Evolutionary conservation across 2,797 vertebrate genomes (phyloP), one percentile per base, ranked within the genome.

Genomic region (Myotis daubentonii): DNA sequence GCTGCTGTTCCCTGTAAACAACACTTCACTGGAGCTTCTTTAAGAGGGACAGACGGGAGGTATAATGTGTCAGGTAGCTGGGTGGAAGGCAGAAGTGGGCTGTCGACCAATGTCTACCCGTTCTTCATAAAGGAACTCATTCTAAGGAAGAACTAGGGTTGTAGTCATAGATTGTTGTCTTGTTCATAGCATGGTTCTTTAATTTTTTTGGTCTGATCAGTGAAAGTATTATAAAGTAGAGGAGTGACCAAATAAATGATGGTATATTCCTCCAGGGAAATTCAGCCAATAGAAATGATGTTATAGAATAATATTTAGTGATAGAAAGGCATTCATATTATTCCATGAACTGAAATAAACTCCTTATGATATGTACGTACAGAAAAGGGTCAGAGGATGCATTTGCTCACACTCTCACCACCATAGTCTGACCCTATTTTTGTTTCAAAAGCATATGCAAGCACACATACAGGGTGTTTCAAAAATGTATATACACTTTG

Each of bases 341-440:
- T 89, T 96, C 91, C 80, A 53, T 65, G 78, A 72, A 74, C 80
- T 85, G 53, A 94, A 82, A 86, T 74, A 81, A 92, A 83, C 51
- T 82, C 9, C 38, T 72, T 80, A 36, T 3, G 36, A 49, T 53
- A 49, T 15, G 0, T 87, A 55, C 57, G 7, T 71, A 75, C 1
- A 62, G 16, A 74, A 89, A 33, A 71, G 41, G 11, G 57, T 86
- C 22, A 88, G 30, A 91, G 10, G 53, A 82, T 53, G 9, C 36
- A 6, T 76, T 95, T 94, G 55, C 49, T 15, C 4, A 78, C 2
- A 51, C 23, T 6, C 4, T 93, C 1, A 33, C 49, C n/a, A 85
- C 25, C 7, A 79, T 60, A 53, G 15, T 23, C 33, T 25, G 25
- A 79, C 0, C 20, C 41, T 80, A 25, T 85, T 87, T 94, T 91